Evolutionary conservation across 1,140 invertebrate genomes (phyloP).

Genomic region (Heliconius eleuchia): DNA sequence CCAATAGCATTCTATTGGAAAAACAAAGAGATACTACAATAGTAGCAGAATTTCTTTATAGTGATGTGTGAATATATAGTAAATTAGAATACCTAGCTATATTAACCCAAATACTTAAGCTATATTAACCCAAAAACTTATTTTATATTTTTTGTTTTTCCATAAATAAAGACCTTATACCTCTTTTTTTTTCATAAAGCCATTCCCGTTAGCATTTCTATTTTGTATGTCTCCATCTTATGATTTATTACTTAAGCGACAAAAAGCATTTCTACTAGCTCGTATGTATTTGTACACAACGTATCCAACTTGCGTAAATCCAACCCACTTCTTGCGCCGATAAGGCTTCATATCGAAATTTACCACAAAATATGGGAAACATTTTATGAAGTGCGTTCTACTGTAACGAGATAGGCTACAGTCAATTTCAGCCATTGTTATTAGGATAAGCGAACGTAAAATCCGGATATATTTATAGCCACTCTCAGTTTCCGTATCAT

Average conservation of each 20-base stretch:
- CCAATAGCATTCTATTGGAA: too few species aligned
- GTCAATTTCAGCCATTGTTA: constrained; percentile 57
- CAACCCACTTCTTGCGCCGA: constrained; percentile 48
- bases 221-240: not conserved
- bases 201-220: not conserved
- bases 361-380: constrained; percentile 52
- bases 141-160: too few species aligned
- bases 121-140: too few species aligned
- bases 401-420: constrained; percentile 59
- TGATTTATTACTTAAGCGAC: constrained; percentile 8
- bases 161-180: not conserved
- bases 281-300: not conserved
- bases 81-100: too few species aligned
- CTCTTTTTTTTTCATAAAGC: not conserved
- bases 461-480: constrained; percentile 53
- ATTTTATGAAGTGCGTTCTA: constrained; percentile 59
- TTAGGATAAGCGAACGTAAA: constrained; percentile 54
- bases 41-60: too few species aligned
- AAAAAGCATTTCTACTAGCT: not conserved
- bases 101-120: not conserved
- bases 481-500: constrained; percentile 44
- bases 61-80: too few species aligned
- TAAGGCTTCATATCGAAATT: constrained; percentile 50
- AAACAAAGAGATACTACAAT: too few species aligned
- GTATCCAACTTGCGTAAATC: constrained; percentile 37